Evolutionary conservation across 2,888 invertebrate species (phyloP).

Genomic region (Netelia melanura): DNA sequence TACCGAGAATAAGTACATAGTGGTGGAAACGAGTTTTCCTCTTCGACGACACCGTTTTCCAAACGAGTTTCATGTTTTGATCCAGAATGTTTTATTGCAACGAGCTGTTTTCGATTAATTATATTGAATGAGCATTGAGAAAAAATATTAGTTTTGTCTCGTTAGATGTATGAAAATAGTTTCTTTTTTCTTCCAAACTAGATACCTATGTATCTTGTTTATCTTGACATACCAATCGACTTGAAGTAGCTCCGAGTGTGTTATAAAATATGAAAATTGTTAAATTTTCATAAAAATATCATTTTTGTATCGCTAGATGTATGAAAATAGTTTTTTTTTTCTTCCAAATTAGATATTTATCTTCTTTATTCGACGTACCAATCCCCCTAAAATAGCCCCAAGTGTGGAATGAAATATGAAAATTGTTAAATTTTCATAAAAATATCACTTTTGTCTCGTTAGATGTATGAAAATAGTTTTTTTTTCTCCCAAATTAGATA

Average conservation of each 20-base stretch:
- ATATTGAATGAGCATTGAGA: not conserved
- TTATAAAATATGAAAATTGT: not conserved
- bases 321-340: not conserved
- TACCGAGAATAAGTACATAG: not conserved
- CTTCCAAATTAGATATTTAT: too few species aligned
- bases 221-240: not conserved
- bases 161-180: not conserved
- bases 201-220: too few species aligned
- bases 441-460: not conserved
- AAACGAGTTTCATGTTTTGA: conserved; percentile 23
- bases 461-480: not conserved
- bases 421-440: not conserved
- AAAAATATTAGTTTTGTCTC: not conserved
- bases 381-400: not conserved
- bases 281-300: not conserved
- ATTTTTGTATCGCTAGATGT: not conserved
- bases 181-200: too few species aligned
- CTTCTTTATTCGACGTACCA: too few species aligned
- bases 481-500: too few species aligned
- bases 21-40: conserved; percentile 9
- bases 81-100: not conserved
- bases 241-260: not conserved
- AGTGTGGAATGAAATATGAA: not conserved
- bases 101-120: not conserved
- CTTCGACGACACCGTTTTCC: not conserved